Evolutionary conservation across 1,140 invertebrate genomes (phyloP).

Genomic region (Caerostris extrusa): DNA sequence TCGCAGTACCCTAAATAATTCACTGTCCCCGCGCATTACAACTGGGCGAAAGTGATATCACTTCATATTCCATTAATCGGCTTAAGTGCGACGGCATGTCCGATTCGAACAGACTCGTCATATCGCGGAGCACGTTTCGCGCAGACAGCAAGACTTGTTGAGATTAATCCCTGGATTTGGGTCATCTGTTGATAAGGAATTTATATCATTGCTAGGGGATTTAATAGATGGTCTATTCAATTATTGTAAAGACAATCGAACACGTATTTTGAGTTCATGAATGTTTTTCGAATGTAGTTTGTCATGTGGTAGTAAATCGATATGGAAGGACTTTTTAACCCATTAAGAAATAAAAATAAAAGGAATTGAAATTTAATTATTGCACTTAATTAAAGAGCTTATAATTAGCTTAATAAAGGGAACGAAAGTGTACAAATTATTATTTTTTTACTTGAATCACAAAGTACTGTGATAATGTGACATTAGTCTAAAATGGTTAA

Average conservation of each 20-base stretch:
- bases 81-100: constrained; percentile 17
- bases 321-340: not conserved
- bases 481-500: too few species aligned
- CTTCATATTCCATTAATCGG: constrained; percentile 5
- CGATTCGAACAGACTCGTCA: not conserved
- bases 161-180: not conserved
- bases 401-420: too few species aligned
- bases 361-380: too few species aligned
- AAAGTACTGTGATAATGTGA: too few species aligned
- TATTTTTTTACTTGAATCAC: too few species aligned
- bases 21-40: not conserved
- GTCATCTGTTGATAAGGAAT: not conserved
- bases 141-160: not conserved
- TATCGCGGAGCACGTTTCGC: not conserved
- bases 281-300: not conserved
- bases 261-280: not conserved
- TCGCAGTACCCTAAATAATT: not conserved
- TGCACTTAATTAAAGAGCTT: too few species aligned
- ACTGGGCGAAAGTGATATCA: not conserved
- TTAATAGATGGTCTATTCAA: not conserved
- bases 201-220: not conserved
- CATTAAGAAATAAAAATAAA: too few species aligned
- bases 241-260: not conserved
- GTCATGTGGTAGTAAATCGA: not conserved
- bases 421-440: too few species aligned